These are phyloP conservation scores for Pyralis farinalis DNA, from an alignment of 2,888 invertebrate species.

Conservation along the genomic window DNA sequence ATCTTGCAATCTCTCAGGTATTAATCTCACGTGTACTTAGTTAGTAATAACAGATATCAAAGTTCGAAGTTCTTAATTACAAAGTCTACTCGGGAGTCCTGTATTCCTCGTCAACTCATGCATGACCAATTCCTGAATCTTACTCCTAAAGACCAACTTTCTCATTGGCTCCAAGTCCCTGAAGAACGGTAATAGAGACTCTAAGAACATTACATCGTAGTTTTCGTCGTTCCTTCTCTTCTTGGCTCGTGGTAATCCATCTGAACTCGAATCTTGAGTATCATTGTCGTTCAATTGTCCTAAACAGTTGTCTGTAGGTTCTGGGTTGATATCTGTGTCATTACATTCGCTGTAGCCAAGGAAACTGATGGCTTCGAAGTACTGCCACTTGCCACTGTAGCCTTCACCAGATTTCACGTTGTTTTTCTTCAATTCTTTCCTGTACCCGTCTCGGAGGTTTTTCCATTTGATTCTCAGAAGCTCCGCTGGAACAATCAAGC, in stretches of 20 bases:
- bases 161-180: constrained; percentile 27
- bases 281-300: not conserved
- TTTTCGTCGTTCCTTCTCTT: not conserved
- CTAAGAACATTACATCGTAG: constrained; percentile 12
- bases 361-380: not conserved
- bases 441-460: constrained; percentile 1
- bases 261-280: not conserved
- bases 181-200: constrained; percentile 18
- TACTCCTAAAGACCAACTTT: constrained; percentile 31
- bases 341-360: not conserved
- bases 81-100: no score
- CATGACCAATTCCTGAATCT: constrained; percentile 31
- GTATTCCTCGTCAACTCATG: constrained; percentile 9
- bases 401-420: not conserved
- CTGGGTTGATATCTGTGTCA: no score
- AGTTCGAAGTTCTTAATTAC: no score
- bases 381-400: not conserved
- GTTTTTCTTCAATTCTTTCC: not conserved
- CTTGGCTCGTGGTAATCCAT: not conserved
- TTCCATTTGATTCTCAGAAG: not conserved
- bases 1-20: no score
- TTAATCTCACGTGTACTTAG: no score
- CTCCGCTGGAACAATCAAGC: not conserved
- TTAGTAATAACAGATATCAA: no score
- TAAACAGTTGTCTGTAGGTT: no score